Evolutionary conservation across 1,140 invertebrate genomes (phyloP), one percentile per base, ranked within the genome.

Genomic region (Drosophila jambulina): DNA sequence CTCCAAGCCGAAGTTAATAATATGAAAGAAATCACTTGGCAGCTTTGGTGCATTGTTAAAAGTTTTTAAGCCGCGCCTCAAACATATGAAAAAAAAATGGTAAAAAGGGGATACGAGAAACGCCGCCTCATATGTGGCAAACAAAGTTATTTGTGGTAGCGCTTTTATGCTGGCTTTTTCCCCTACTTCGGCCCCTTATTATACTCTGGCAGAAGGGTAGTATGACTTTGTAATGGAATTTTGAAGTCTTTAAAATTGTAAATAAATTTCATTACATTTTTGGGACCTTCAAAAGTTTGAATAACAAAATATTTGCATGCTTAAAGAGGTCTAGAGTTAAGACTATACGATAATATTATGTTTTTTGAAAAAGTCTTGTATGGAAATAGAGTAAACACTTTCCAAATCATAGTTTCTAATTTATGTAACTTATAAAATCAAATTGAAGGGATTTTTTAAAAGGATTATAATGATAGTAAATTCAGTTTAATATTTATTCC

Each of bases 21-120:
- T 91, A 84, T 80, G 84, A 84, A 82, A 91, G 84, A 91, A 84
- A 91, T 88, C 88, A 91, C 88, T 91, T 91, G 82, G 86, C 86
- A 72, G 83, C 86, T 70, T 86, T 91, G 91, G 81, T 91, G 88
- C 88, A 88, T 91, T 91, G 88, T 91, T 84, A 79, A 91, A 91
- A 91, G 83, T 91, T 88, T 84, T 91, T 91, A 91, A 88, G 88
- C 88, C 78, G 83, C 84, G 85, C 78, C 80, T 90, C 84, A 90
- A 88, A 88, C 88, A 91, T 43, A 75, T 53, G 49, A 27, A 34
- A 78, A 60, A 56, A 43, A 27, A 6, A 32, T 29, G 6, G 8
- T 23, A 29, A 40, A n/a, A 29, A 32, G 23, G 61, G n/a, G 62
- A 56, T 56, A 38, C 34, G 53, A 45, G 36, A 51, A 32, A 53